A percentile compares a stretch with the other conserved stretches of the same genome.
Conservation (phyloP, 2,888 invertebrate genomes). For the Dolichomitus sp. region DNA sequence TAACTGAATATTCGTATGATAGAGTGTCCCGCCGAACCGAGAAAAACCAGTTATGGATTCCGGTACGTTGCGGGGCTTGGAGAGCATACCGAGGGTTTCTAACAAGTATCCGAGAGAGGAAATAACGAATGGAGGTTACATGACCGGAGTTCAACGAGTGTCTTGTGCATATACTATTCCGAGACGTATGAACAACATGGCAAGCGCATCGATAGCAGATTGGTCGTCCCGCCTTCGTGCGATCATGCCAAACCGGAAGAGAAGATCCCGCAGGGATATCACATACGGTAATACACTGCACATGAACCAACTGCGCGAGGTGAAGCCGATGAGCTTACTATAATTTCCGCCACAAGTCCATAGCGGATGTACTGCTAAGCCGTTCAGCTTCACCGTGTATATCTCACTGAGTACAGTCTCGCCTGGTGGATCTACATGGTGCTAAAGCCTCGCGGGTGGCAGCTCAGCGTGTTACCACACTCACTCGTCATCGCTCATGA, state of each 20-base stretch:
- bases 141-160: constrained; percentile 35
- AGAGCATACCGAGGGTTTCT: background rate
- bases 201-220: constrained; percentile 56
- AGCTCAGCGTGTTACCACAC: constrained; percentile 59
- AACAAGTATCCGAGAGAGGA: constrained; percentile 5
- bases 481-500: constrained; percentile 77
- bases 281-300: constrained; percentile 40
- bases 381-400: constrained; percentile 41
- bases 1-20: constrained; percentile 39
- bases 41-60: constrained; percentile 31
- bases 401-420: background rate
- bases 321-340: constrained; percentile 66
- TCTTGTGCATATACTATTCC: constrained; percentile 1
- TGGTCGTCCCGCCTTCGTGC: constrained; percentile 66
- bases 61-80: background rate
- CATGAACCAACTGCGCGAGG: constrained; percentile 71
- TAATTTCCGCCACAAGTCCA: constrained; percentile 31
- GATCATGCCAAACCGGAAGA: constrained; percentile 74
- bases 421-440: constrained; percentile 15
- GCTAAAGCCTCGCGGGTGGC: constrained; percentile 61
- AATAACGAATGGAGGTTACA: constrained; percentile 44
- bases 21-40: constrained; percentile 5
- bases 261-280: constrained; percentile 72
- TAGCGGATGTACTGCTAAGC: background rate
- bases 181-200: constrained; percentile 31